Evolutionary conservation across 2,888 invertebrate genomes (phyloP).

Genomic region (Orthosia gracilis): DNA sequence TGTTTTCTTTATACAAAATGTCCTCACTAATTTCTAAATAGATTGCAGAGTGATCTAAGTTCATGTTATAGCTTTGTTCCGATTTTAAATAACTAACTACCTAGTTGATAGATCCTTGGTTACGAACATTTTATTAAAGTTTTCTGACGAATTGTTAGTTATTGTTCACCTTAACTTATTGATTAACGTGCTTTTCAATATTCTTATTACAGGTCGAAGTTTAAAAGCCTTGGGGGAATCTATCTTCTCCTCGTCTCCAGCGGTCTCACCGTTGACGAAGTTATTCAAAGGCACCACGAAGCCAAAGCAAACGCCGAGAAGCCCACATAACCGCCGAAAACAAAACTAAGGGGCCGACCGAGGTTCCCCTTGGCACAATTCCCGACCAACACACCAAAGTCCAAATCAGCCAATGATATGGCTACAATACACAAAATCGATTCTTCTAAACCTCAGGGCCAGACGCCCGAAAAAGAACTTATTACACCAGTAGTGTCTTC

Average conservation of each 20-base stretch:
- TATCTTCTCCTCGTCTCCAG: conserved; percentile 50
- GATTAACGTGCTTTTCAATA: neutral
- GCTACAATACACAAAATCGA: conserved; percentile 60
- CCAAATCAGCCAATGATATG: conserved; percentile 47
- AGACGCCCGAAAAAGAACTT: conserved; percentile 57
- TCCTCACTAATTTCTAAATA: no score
- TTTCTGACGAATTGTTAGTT: no score
- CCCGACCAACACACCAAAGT: conserved; percentile 17
- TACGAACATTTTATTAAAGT: no score
- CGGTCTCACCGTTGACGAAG: conserved; percentile 74
- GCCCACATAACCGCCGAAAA: neutral
- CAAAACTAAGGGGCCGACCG: conserved; percentile 22
- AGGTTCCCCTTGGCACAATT: conserved; percentile 22
- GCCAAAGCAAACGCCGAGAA: conserved; percentile 37
- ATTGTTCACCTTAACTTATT: neutral
- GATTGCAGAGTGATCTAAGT: no score
- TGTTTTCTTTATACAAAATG: no score
- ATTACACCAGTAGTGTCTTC: conserved; percentile 72
- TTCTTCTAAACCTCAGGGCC: conserved; percentile 45
- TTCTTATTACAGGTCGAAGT: conserved; percentile 74
- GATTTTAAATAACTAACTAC: no score
- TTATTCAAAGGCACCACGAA: conserved; percentile 73
- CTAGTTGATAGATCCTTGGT: no score
- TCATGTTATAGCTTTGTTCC: no score
- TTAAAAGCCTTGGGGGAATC: conserved; percentile 75